Conservation (phyloP, 2,113 vertebrate species). For the Pleuronectes platessa region DNA sequence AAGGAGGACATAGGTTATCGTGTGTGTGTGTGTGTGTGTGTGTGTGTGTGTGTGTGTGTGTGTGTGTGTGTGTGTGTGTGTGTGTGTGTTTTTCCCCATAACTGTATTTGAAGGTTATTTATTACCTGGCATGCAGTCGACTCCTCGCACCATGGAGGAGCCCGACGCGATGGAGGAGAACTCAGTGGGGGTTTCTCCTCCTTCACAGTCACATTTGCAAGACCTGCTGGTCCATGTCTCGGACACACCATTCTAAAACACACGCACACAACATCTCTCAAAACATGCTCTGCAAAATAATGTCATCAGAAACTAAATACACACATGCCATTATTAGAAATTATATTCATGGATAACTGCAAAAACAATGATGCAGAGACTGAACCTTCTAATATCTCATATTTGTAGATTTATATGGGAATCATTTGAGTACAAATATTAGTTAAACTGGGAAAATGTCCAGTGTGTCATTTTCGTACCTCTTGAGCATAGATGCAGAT, state of each 20-base stretch:
- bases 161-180: constrained; percentile 71
- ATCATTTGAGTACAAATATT: background rate
- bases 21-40: background rate
- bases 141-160: constrained; percentile 64
- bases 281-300: background rate
- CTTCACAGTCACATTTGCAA: constrained; percentile 92
- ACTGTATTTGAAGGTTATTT: background rate
- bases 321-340: background rate
- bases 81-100: background rate
- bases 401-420: background rate
- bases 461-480: constrained; percentile 49
- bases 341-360: background rate
- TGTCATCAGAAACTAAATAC: background rate
- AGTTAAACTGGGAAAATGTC: background rate
- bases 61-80: background rate
- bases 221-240: constrained; percentile 87
- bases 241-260: constrained; percentile 51
- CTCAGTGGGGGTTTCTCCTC: constrained; percentile 74
- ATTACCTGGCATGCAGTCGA: constrained; percentile 92
- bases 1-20: background rate
- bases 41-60: background rate
- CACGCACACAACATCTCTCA: constrained; percentile 11
- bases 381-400: background rate
- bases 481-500: constrained; percentile 66
- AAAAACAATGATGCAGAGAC: background rate